Percentiles rank a stretch among this genome's conserved stretches.
phyloP scores from a whole-genome alignment of 2,797 vertebrate species.

The Trachurus trachurus region DNA sequence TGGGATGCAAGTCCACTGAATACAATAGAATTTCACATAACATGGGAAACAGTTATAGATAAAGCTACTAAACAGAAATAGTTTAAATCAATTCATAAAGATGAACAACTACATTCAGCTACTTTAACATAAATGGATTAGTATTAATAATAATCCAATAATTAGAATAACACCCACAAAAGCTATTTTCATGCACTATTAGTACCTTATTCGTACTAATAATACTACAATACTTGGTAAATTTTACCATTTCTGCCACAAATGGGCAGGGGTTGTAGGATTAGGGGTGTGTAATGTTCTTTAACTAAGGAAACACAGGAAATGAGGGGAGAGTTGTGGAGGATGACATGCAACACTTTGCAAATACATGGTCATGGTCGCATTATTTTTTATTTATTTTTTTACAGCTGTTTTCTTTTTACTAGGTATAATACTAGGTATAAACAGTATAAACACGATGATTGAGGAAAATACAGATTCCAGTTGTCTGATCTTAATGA shows the following conservation, averaged over 20 bases:
- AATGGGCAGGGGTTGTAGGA: background rate
- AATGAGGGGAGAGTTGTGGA: background rate
- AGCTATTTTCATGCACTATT: background rate
- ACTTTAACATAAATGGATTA: background rate
- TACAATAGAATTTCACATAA: background rate
- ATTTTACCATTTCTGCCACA: too few relatives aligned
- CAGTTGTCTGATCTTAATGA: constrained; percentile 10
- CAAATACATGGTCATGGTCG: background rate
- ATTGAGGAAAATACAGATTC: constrained; percentile 4
- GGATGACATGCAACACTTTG: constrained; percentile 1
- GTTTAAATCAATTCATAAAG: background rate
- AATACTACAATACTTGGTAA: background rate
- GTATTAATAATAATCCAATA: background rate
- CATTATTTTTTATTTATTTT: background rate
- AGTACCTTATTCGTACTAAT: background rate
- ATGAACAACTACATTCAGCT: background rate
- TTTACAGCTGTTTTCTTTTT: background rate
- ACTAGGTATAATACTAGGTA: background rate
- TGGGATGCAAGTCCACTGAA: background rate
- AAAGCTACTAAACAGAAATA: background rate
- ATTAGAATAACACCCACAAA: background rate
- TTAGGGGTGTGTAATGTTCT: background rate
- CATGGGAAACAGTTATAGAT: background rate
- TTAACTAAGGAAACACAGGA: background rate
- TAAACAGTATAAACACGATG: background rate